Percentiles rank a stretch among this genome's conserved stretches.
These are phyloP conservation scores for Alouatta palliata DNA, from an alignment of 2,113 vertebrate species.

Conservation along the genomic window DNA sequence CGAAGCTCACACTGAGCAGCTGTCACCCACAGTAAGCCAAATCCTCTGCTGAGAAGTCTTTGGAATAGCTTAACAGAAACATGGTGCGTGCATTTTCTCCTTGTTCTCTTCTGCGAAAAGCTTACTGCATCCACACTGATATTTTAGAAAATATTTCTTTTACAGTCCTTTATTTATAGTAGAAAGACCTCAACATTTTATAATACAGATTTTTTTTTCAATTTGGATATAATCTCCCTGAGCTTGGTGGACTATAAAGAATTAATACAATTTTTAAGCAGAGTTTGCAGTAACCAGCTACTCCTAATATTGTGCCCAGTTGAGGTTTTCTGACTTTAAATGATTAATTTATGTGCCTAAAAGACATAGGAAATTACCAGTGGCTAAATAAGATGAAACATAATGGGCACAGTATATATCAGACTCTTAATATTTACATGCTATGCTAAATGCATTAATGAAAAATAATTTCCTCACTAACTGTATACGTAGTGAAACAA, in stretches of 20 bases:
- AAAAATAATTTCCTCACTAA: neutral
- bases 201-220: neutral
- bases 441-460: neutral
- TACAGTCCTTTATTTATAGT: neutral
- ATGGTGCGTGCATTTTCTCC: neutral
- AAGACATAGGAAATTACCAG: neutral
- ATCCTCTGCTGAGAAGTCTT: neutral
- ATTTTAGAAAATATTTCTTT: neutral
- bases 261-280: neutral
- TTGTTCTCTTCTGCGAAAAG: slow-evolving; percentile 15
- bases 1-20: slow-evolving; percentile 7
- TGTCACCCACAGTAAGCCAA: slow-evolving; percentile 35
- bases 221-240: neutral
- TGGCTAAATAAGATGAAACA: neutral
- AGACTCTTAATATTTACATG: neutral
- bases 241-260: neutral
- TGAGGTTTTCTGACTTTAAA: slow-evolving; percentile 34
- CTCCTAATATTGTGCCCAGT: neutral
- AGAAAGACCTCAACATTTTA: neutral
- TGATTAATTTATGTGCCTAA: neutral
- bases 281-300: neutral
- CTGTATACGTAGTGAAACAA: neutral
- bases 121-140: neutral
- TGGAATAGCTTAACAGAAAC: slow-evolving; percentile 24
- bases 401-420: neutral